A percentile compares a stretch with the other conserved stretches of the same genome.
These are phyloP conservation scores for Dexiosoma caninum DNA, from an alignment of 2,888 invertebrate species.

Conservation along the genomic window DNA sequence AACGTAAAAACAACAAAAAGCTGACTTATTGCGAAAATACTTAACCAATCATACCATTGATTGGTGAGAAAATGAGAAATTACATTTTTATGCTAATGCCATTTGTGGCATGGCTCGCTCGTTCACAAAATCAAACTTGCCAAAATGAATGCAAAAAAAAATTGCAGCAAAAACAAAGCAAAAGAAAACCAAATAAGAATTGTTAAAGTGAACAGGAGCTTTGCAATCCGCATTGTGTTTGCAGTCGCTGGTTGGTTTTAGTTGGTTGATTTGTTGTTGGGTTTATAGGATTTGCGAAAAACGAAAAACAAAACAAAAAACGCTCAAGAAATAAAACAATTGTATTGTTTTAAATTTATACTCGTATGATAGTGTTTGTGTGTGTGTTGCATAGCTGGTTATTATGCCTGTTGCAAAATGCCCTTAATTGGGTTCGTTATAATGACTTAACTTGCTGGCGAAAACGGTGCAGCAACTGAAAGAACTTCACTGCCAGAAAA, in stretches of 20 bases:
- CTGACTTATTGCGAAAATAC: slow-evolving; percentile 58
- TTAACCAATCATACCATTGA: slow-evolving; percentile 57
- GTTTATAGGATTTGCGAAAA: slow-evolving; percentile 2
- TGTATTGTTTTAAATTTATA: slow-evolving; percentile 41
- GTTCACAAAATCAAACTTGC: slow-evolving; percentile 32
- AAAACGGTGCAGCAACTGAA: slow-evolving; percentile 17
- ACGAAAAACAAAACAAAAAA: background rate
- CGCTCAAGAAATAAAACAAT: slow-evolving; percentile 13
- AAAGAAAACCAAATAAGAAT: slow-evolving; percentile 12
- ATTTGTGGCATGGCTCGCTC: background rate
- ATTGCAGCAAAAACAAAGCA: background rate
- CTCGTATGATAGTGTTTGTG: background rate
- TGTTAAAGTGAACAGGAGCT: slow-evolving; percentile 25
- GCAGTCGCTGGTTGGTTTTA: slow-evolving; percentile 1
- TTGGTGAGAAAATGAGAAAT: slow-evolving; percentile 63
- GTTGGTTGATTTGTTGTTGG: background rate
- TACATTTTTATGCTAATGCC: slow-evolving; percentile 62
- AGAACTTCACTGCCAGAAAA: background rate
- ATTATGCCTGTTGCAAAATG: slow-evolving; percentile 46
- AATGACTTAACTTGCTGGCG: slow-evolving; percentile 59
- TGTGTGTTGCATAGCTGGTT: background rate
- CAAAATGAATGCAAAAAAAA: slow-evolving; percentile 6
- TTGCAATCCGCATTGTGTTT: slow-evolving; percentile 28
- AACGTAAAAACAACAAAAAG: slow-evolving; percentile 28
- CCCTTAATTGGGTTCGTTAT: slow-evolving; percentile 60